Evolutionary conservation across 2,888 invertebrate species (phyloP), one percentile per base, ranked within the genome.

Genomic region (Thecophora atra): DNA sequence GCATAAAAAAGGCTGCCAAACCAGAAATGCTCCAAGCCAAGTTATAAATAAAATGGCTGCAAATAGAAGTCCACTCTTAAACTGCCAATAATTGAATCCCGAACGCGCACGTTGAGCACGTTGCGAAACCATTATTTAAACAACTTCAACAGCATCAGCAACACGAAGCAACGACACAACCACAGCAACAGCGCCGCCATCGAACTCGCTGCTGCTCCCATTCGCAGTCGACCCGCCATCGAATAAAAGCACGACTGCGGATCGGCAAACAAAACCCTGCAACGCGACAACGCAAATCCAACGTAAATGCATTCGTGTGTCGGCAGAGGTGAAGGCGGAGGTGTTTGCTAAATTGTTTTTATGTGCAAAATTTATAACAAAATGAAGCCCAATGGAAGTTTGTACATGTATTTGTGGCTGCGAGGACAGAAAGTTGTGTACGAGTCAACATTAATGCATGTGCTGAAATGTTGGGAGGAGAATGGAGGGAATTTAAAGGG

Each of bases 11-110:
- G 2, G 6, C 15, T 28, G 67, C 54, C 44, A 13, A 58, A 30
- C 51, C 42, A 58, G 6, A 58, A 5, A 67, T 44, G 21, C n/a
- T 28, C 3, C 62, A 56, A 68, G 4, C 28, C n/a, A n/a, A 21
- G 30, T 28, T 51, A 24, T 13, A 72, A 71, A 19, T 24, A 47
- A 52, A 54, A 62, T 56, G 15, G 52, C 5, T 42, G 37, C 11
- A 37, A 19, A 52, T 56, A 17, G 37, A 62, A 70, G 72, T 64
- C 70, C 75, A 78, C 78, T 81, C 79, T 83, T 83, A 81, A 83
- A 82, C 79, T 79, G 81, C 81, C 83, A 83, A 83, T 83, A 83
- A 83, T 83, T 83, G 83, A 83, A 83, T 81, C 81, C 81, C 78
- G 79, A 81, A 79, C 83, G 81, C 77, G 79, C 73, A 77, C 74